A percentile compares a stretch with the other conserved stretches of the same genome.
Evolutionary conservation across 2,888 invertebrate species (phyloP).

Genomic region (Drosophila kokeensis): DNA sequence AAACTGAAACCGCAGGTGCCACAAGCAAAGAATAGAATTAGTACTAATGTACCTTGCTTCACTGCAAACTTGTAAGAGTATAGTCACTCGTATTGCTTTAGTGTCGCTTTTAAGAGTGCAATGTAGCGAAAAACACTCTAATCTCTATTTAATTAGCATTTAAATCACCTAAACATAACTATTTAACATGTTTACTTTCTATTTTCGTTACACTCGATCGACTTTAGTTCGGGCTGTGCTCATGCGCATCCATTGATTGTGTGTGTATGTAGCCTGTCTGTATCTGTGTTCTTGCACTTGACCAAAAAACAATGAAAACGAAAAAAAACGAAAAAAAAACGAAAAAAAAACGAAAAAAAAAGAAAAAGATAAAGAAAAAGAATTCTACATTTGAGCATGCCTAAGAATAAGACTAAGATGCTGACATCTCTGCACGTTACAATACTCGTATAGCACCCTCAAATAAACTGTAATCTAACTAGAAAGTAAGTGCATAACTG

Average conservation of each 20-base stretch:
- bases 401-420: conserved; percentile 51
- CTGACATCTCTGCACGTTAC: conserved; percentile 68
- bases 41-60: conserved; percentile 12
- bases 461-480: conserved; percentile 52
- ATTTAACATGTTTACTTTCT: conserved; percentile 56
- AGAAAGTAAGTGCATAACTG: conserved; percentile 72
- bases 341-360: conserved; percentile 24
- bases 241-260: conserved; percentile 43
- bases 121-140: conserved; percentile 33
- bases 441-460: conserved; percentile 57
- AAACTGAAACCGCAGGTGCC: conserved; percentile 23
- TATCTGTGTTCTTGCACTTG: conserved; percentile 61
- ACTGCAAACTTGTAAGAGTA: conserved; percentile 35
- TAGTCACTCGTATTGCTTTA: conserved; percentile 45
- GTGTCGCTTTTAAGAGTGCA: conserved; percentile 35
- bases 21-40: conserved; percentile 27
- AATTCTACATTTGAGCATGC: conserved; percentile 39
- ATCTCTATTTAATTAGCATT: conserved; percentile 15
- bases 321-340: conserved; percentile 11
- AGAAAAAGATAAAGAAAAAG: not conserved
- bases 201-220: conserved; percentile 55
- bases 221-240: conserved; percentile 53
- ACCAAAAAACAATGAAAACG: conserved; percentile 5
- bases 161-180: conserved; percentile 28
- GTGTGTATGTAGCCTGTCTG: conserved; percentile 39